Conservation (phyloP, 2,888 invertebrate species). For the Acronicta aceris region DNA sequence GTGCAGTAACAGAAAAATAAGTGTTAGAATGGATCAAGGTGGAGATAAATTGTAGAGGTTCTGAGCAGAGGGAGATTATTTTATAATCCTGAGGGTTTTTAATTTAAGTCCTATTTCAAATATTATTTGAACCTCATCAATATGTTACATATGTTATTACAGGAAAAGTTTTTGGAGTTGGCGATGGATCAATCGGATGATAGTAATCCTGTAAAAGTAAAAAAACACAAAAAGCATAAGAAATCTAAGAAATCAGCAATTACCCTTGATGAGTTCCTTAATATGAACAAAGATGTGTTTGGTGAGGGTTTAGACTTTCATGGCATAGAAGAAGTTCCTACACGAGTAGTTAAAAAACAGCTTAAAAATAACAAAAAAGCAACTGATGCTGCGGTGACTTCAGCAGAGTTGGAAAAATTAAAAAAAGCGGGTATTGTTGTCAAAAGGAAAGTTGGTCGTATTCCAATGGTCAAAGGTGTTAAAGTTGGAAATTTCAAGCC, state of each 20-base stretch:
- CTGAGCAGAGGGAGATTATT: too few relatives aligned
- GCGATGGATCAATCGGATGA: slow-evolving; percentile 74
- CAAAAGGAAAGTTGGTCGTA: slow-evolving; percentile 68
- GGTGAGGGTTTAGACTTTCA: slow-evolving; percentile 83
- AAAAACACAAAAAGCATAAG: slow-evolving; percentile 85
- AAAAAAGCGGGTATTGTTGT: slow-evolving; percentile 81
- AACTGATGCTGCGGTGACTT: slow-evolving; percentile 58
- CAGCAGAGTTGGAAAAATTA: slow-evolving; percentile 76
- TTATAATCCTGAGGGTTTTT: too few relatives aligned
- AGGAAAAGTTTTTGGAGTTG: slow-evolving; percentile 81
- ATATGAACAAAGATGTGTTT: slow-evolving; percentile 86
- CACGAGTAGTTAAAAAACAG: slow-evolving; percentile 76
- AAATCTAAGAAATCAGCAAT: slow-evolving; percentile 84
- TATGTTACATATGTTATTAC: slow-evolving; percentile 57
- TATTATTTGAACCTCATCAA: too few relatives aligned
- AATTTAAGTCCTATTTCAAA: too few relatives aligned
- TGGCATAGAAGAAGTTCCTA: slow-evolving; percentile 85
- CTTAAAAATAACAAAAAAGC: slow-evolving; percentile 70
- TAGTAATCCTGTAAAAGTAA: slow-evolving; percentile 69
- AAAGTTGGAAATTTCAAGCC: slow-evolving; percentile 30
- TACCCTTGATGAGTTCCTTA: slow-evolving; percentile 84
- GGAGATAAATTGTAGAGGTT: too few relatives aligned
- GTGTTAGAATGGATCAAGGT: too few relatives aligned
- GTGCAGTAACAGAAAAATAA: too few relatives aligned
- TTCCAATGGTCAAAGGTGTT: slow-evolving; percentile 37